These are phyloP conservation scores for Bucorvus abyssinicus DNA, from an alignment of 2,797 vertebrate species.

Conservation along the genomic window DNA sequence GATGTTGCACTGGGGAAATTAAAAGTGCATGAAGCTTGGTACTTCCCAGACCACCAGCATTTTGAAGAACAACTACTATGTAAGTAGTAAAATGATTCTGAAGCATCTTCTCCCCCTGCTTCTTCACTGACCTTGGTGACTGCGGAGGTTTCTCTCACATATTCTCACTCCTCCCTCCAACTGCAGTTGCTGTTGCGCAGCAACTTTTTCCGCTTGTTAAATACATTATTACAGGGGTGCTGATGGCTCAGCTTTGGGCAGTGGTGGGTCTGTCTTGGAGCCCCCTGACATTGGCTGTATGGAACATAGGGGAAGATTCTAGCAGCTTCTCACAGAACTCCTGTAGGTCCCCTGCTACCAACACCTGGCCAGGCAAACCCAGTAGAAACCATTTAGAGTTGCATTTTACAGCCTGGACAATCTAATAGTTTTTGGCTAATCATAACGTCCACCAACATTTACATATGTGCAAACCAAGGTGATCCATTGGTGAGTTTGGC, in stretches of 20 bases:
- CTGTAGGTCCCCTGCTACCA: neutral
- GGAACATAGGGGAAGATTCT: neutral
- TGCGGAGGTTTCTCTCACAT: no score
- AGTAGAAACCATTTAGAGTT: neutral
- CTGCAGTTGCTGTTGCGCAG: no score
- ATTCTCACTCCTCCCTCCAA: no score
- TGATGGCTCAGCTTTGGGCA: no score
- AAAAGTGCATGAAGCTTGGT: neutral
- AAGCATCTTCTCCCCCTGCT: no score
- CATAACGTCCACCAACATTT: neutral
- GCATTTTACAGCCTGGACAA: neutral
- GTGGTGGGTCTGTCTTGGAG: neutral
- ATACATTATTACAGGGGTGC: no score
- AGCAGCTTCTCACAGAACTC: neutral
- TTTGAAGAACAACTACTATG: neutral
- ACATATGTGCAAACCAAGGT: neutral
- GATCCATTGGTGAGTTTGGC: neutral
- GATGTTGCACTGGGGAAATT: neutral
- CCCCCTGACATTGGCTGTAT: neutral
- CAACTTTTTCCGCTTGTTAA: no score
- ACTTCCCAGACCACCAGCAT: neutral
- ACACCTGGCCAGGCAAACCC: neutral
- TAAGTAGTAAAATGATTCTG: neutral
- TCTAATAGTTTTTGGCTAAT: neutral
- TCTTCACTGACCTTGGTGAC: no score